These are phyloP conservation scores for Netelia inedita DNA, from an alignment of 2,888 invertebrate species.

Conservation along the genomic window DNA sequence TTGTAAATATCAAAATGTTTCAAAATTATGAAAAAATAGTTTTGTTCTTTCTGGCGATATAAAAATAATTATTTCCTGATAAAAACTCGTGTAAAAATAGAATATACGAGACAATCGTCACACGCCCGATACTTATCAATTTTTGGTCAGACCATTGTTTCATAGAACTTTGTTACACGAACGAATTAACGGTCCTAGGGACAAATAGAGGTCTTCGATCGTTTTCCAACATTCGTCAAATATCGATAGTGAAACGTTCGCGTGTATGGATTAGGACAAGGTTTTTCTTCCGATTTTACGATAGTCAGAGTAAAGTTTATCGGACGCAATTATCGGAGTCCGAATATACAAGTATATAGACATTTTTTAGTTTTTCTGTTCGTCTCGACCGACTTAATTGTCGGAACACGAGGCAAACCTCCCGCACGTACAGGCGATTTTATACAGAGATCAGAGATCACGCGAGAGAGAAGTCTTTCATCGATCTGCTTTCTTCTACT, in stretches of 20 bases:
- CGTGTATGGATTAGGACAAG: background rate
- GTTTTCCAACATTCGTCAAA: background rate
- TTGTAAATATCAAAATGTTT: too few species aligned
- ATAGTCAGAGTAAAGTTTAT: background rate
- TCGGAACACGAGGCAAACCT: background rate
- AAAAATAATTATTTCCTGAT: too few species aligned
- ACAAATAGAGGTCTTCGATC: conserved; percentile 9
- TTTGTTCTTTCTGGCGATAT: too few species aligned
- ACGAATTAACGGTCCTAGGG: too few species aligned
- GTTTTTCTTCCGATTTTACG: conserved; percentile 9
- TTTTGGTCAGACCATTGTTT: too few species aligned
- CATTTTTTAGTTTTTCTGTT: background rate
- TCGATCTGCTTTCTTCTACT: conserved; percentile 25
- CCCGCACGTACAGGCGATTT: background rate
- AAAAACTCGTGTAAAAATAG: too few species aligned
- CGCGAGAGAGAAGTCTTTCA: conserved; percentile 44
- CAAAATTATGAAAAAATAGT: too few species aligned
- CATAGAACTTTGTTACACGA: too few species aligned
- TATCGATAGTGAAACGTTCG: conserved; percentile 16
- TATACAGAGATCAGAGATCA: conserved; percentile 2
- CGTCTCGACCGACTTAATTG: conserved; percentile 15
- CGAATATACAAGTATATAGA: background rate
- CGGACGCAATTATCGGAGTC: conserved; percentile 22
- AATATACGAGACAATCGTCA: too few species aligned
- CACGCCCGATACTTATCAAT: too few species aligned